Evolutionary conservation across 1,140 invertebrate species (phyloP), one percentile per base, ranked within the genome.

Genomic region (Leguminivora glycinivorella): DNA sequence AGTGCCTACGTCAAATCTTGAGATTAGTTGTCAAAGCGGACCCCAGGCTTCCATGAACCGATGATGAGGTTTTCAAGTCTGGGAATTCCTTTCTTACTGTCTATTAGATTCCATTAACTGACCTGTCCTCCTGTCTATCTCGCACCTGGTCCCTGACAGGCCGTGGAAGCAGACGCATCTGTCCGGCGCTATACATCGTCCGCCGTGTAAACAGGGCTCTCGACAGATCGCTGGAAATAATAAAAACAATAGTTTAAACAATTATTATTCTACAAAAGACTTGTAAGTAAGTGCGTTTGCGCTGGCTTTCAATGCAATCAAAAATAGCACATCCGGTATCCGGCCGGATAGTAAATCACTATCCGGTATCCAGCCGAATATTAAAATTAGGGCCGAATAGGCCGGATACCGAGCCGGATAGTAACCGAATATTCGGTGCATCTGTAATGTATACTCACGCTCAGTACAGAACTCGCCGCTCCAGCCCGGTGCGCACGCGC

Each of bases 121-220:
- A 88, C 87, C 88, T 43, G 87, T 92, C 75, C 88, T 74, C 40
- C 88, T 74, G 94, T 96, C 96, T 77, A 95, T 95, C 91, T 97
- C 96, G 86, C 97, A 98, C 66, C 94, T 92, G 73, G 94, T 93
- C 22, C 97, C 97, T 1, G 96, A 96, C 74, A 96, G 96, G 0
- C 97, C 97, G 84, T 97, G 97, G 40, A 96, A 93, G 84, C 97
- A 98, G 1, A 96, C 96, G 87, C 97, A 98, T 31, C 96, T 90
- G 89, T 97, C 95, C 2, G 96, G 95, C 4, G 96, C 96, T 67
- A 97, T 96, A 82, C 97, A 98, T 72, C 96, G 91, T 7, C 97
- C 97, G 34, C 96, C 96, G 89, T 98, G 97, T 67, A 96, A 89
- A 89, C 97, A 98, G 0, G 94, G 93, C 80, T 96, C 95, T 47